Evolutionary conservation across 2,113 vertebrate genomes (phyloP).

Genomic region (Clarias batrachus): DNA sequence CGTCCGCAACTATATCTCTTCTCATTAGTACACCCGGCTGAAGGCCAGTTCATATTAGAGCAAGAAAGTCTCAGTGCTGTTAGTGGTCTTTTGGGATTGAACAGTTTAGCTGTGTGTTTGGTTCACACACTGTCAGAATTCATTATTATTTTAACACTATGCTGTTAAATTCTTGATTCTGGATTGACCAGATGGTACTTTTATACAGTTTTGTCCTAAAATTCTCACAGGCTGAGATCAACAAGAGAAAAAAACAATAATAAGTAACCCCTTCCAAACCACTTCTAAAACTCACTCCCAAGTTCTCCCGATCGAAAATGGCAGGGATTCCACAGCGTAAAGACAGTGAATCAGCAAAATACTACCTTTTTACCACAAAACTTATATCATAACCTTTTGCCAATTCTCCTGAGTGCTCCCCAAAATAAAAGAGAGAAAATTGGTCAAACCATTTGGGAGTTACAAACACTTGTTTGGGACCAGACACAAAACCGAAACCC

Average conservation of each 20-base stretch:
- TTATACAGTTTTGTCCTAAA: not conserved
- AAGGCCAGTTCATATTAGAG: not conserved
- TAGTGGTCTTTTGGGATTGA: constrained; percentile 20
- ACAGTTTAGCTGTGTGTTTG: constrained; percentile 27
- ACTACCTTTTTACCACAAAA: too few species aligned
- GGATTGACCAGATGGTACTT: not conserved
- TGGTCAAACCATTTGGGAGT: too few species aligned
- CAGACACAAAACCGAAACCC: too few species aligned
- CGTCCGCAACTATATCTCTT: constrained; percentile 5
- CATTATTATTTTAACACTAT: constrained; percentile 36
- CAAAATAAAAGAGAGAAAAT: too few species aligned
- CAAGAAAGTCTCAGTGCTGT: not conserved
- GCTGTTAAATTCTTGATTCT: not conserved
- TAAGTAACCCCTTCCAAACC: too few species aligned
- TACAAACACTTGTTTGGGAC: too few species aligned
- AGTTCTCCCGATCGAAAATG: too few species aligned
- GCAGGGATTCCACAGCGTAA: too few species aligned
- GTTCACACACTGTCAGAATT: constrained; percentile 26
- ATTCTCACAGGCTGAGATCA: not conserved
- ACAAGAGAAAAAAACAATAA: not conserved
- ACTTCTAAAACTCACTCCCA: too few species aligned
- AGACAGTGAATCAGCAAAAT: too few species aligned
- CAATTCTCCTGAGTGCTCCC: too few species aligned
- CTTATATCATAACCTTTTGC: too few species aligned
- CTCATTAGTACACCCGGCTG: constrained; percentile 39